Evolutionary conservation across 2,113 vertebrate genomes (phyloP), one percentile per base, ranked within the genome.

Genomic region (Petrocephalus zakoni): DNA sequence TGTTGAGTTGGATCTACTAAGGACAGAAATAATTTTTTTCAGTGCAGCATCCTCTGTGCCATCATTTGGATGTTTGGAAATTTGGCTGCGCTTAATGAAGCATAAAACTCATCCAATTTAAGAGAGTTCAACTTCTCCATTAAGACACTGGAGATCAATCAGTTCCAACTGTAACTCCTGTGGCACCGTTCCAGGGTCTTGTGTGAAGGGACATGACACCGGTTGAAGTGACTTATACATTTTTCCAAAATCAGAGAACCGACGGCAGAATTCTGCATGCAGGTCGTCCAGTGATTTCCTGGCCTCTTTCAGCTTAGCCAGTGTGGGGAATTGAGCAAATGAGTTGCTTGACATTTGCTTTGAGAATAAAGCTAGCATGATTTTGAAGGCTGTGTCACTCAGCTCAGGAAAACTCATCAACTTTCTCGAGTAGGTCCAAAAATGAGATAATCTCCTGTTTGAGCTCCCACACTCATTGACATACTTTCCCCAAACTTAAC

Each of bases 161-260:
- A n/a, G 87, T 89, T 90, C 86, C 78, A 87, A 61, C 10, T 68
- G 82, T 72, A 91, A 2, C 87, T 91, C 86, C 19, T 75, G 53
- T 17, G 87, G 87, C 85, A 86, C 61, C 64, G 87, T 90, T 87
- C 90, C 83, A 8, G n/a, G 13, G 51, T 88, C 87, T 19, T 21
- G 52, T 86, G 87, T 88, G 10, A 88, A 78, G 19, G 52, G 90
- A 86, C 51, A 91, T 22, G 90, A 86, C 85, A 91, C 82, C 89
- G 91, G 64, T 42, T 90, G 64, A 88, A 93, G 86, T 85, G 83
- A 78, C 68, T 81, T 89, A 1, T 91, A 61, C 56, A 88, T 89
- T 68, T 90, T 91, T 61, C 55, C 87, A 81, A 93, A 93, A 89
- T 75, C 86, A 86, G 46, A 90, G n/a, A 89, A 87, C 2, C 81